Percentiles rank a stretch among this genome's conserved stretches.
phyloP scores from a whole-genome alignment of 1,140 invertebrate genomes.

The Myzus persicae region DNA sequence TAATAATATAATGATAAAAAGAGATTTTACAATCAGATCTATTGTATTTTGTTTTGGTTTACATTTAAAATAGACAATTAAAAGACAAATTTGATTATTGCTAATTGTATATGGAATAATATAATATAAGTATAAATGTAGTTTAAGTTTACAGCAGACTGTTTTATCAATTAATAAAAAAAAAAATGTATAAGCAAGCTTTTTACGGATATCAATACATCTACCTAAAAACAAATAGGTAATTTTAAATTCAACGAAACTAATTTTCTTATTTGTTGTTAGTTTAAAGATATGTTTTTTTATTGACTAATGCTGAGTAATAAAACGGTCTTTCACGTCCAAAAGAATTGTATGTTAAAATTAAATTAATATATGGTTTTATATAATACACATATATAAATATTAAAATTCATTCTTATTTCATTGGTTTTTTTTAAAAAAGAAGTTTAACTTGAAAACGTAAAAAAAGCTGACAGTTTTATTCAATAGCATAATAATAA shows the following conservation, averaged over 20 bases:
- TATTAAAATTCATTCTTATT: background rate
- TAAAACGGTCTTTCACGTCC: background rate
- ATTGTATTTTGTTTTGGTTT: background rate
- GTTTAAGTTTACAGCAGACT: background rate
- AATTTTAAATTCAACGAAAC: background rate
- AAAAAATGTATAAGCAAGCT: background rate
- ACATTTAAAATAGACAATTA: background rate
- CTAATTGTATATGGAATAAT: background rate
- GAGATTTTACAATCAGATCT: conserved; percentile 40
- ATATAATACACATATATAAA: conserved; percentile 4
- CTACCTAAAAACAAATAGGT: background rate
- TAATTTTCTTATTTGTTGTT: background rate
- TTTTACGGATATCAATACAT: background rate
- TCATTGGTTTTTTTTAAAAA: background rate
- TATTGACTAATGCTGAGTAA: background rate
- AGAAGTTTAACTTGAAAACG: too few species aligned
- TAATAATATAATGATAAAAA: conserved; percentile 16
- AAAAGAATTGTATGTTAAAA: background rate
- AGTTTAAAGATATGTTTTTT: background rate
- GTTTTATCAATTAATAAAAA: background rate
- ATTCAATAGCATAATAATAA: conserved; percentile 11
- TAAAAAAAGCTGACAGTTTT: background rate
- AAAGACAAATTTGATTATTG: background rate
- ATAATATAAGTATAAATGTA: background rate
- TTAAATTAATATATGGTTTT: background rate